Evolutionary conservation across 2,888 invertebrate species (phyloP).

Genomic region (Steinernema scapterisci): DNA sequence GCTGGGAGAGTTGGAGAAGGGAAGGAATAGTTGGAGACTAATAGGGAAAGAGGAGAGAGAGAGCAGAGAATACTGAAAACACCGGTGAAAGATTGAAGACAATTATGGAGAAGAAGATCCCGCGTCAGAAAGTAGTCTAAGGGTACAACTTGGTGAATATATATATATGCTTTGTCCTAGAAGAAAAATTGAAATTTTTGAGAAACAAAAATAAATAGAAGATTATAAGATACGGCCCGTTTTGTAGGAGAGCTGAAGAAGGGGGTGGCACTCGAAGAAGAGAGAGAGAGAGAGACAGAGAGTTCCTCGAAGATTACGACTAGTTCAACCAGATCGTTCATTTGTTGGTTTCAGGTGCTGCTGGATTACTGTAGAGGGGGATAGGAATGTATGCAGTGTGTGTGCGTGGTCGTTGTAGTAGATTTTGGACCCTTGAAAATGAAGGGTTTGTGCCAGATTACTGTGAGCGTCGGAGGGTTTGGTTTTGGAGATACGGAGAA

Average conservation of each 20-base stretch:
- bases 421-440: too few relatives aligned
- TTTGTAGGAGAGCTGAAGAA: background rate
- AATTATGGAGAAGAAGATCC: background rate
- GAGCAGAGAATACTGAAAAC: background rate
- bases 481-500: background rate
- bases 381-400: too few relatives aligned
- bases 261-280: background rate
- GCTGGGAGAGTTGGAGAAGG: too few relatives aligned
- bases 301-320: background rate
- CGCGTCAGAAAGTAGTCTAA: background rate
- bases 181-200: background rate
- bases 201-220: constrained; percentile 10
- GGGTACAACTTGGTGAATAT: background rate
- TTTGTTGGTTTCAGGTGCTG: too few relatives aligned
- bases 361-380: too few relatives aligned
- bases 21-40: background rate
- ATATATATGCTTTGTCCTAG: background rate
- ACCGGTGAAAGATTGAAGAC: background rate
- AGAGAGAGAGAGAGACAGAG: background rate
- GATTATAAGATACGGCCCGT: background rate
- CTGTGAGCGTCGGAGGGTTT: background rate
- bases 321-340: too few relatives aligned
- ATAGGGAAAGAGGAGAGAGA: background rate
- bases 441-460: background rate
- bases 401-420: too few relatives aligned